Percentiles rank a stretch among this genome's conserved stretches.
Conservation (phyloP, 2,113 vertebrate genomes). For the cat (Felis catus) region DNA sequence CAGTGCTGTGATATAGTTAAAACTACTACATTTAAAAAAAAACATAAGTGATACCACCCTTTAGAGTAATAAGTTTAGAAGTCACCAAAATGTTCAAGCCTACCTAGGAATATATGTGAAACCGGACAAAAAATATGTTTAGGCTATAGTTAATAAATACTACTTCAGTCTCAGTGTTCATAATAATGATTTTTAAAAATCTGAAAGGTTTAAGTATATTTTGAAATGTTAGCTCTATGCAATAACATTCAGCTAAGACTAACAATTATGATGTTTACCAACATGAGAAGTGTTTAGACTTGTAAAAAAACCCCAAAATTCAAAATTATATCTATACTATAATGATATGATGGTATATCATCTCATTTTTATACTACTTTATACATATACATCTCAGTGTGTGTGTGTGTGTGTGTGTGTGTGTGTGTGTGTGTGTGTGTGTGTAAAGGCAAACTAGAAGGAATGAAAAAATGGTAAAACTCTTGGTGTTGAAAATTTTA, state of each 20-base stretch:
- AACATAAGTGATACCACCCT: neutral
- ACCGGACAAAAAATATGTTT: neutral
- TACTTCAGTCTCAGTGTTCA: neutral
- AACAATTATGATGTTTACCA: slow-evolving; percentile 21
- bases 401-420: neutral
- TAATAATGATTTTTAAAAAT: slow-evolving; percentile 9
- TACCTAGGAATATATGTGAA: neutral
- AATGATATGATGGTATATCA: neutral
- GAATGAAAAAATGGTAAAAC: slow-evolving; percentile 21
- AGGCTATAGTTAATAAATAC: slow-evolving; percentile 18
- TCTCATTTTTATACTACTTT: neutral
- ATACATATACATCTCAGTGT: neutral
- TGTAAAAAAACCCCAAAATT: neutral
- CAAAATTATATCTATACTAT: neutral
- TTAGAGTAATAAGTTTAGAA: slow-evolving; percentile 19
- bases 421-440: neutral
- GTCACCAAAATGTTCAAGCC: neutral
- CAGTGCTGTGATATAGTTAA: neutral
- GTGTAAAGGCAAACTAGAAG: neutral
- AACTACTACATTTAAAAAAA: neutral
- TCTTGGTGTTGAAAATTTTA: neutral
- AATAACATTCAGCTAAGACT: neutral
- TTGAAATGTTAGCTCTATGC: neutral
- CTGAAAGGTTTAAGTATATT: slow-evolving; percentile 21
- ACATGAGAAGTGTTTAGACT: neutral